Conservation (phyloP, 1,140 invertebrate species). For the Acromyrmex charruanus region DNA sequence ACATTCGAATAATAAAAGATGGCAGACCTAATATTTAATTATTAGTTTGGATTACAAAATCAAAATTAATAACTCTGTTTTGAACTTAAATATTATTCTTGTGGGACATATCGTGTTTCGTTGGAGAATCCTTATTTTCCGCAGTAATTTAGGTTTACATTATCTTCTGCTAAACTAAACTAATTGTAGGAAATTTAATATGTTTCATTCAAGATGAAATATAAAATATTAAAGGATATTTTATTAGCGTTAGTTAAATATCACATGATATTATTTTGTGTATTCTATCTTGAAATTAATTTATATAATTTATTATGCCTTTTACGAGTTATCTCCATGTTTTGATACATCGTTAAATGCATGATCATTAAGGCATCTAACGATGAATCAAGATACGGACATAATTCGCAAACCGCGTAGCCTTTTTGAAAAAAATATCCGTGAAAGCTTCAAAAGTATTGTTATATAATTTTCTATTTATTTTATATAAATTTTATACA, state of each 20-base stretch:
- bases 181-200: not conserved
- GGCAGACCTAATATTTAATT: not conserved
- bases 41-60: not conserved
- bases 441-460: too few species aligned
- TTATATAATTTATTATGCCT: not conserved
- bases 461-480: too few species aligned
- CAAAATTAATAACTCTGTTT: not conserved
- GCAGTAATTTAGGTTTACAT: constrained; percentile 11
- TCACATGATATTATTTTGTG: not conserved
- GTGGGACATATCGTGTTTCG: not conserved
- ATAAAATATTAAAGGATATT: not conserved
- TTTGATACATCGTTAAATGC: too few species aligned
- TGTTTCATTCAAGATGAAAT: not conserved
- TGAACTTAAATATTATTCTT: constrained; percentile 20
- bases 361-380: too few species aligned
- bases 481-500: too few species aligned
- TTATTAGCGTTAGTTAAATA: not conserved
- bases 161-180: not conserved
- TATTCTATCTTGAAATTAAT: not conserved
- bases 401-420: too few species aligned
- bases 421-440: too few species aligned
- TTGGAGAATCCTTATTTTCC: not conserved
- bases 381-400: too few species aligned
- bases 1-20: not conserved
- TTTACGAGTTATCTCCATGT: too few species aligned